phyloP scores from a whole-genome alignment of 2,797 vertebrate species.

The Tokudaia muenninki region DNA sequence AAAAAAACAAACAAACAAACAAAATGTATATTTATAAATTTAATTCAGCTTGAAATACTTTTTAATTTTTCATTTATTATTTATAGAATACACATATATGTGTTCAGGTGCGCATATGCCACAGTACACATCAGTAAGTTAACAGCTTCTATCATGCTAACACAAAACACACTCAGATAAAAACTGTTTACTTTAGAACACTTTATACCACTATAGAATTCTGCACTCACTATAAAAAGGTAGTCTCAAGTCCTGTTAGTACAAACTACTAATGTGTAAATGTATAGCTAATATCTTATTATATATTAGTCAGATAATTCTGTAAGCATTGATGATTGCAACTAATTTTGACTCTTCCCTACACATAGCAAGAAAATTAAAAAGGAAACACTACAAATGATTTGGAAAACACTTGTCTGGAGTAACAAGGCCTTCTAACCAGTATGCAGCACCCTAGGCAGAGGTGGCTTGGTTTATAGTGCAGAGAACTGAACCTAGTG shows the following conservation, averaged over 20 bases:
- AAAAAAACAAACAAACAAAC: constrained; percentile 53
- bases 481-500: background rate
- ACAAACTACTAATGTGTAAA: background rate
- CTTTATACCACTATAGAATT: background rate
- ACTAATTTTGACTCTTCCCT: background rate
- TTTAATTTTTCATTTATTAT: background rate
- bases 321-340: background rate
- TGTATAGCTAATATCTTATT: background rate
- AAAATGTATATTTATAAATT: constrained; percentile 42
- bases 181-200: background rate
- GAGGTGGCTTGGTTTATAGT: background rate
- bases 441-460: background rate
- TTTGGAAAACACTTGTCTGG: background rate
- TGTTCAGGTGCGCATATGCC: background rate
- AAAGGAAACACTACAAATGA: background rate
- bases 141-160: constrained; percentile 16
- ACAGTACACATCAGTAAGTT: background rate
- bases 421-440: background rate
- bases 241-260: background rate
- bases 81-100: background rate
- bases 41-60: background rate
- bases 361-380: background rate
- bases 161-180: background rate
- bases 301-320: background rate
- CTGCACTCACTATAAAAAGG: background rate